These are phyloP conservation scores for Drosophila lacertosa DNA, from an alignment of 1,140 invertebrate species.

Conservation along the genomic window DNA sequence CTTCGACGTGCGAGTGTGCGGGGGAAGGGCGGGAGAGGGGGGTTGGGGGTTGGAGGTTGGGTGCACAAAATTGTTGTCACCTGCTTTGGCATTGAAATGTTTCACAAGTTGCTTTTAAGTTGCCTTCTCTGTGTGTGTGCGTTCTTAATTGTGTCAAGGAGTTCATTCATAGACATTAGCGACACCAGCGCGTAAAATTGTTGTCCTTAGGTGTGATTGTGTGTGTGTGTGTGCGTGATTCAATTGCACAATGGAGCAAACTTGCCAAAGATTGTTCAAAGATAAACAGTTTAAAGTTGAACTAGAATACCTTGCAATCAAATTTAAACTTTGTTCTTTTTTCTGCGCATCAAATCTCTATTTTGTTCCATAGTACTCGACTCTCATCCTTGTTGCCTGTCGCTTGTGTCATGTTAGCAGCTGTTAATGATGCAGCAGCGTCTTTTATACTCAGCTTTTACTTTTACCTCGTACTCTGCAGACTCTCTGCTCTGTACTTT, in stretches of 20 bases:
- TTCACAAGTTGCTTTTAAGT: constrained; percentile 22
- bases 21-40: not conserved
- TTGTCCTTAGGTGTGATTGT: constrained; percentile 11
- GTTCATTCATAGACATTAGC: constrained; percentile 79
- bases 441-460: constrained; percentile 53
- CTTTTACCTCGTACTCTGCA: constrained; percentile 4
- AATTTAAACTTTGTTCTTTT: no score
- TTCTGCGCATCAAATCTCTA: no score
- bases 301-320: not conserved
- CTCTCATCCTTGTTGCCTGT: constrained; percentile 27
- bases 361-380: not conserved
- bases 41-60: not conserved
- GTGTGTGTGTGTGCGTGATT: constrained; percentile 9
- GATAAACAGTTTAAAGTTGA: not conserved
- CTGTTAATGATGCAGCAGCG: constrained; percentile 72
- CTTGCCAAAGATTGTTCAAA: no score
- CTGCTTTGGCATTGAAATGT: constrained; percentile 47
- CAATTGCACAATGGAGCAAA: constrained; percentile 1
- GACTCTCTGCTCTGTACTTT: not conserved
- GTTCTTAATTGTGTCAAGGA: constrained; percentile 74
- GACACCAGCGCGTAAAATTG: constrained; percentile 47
- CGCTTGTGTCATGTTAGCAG: constrained; percentile 68
- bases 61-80: constrained; percentile 37
- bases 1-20: not conserved
- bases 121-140: constrained; percentile 8